phyloP scores from a whole-genome alignment of 1,140 invertebrate species.

The Leptopilina boulardi region DNA sequence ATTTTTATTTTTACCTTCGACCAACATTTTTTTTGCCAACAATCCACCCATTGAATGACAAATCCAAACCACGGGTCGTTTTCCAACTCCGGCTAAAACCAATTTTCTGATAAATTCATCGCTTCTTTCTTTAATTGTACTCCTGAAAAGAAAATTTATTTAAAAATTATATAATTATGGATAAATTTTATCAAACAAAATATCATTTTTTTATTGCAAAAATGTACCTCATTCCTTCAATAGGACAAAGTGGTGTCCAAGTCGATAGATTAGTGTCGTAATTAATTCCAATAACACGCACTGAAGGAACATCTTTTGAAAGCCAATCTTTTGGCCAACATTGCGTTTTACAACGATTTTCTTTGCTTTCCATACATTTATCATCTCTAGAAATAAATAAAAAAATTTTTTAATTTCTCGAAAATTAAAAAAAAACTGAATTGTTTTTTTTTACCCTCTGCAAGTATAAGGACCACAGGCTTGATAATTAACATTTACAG shows the following conservation, averaged over 20 bases:
- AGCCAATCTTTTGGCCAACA: slow-evolving; percentile 92
- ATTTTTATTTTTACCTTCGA: slow-evolving; percentile 71
- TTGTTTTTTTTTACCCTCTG: slow-evolving; percentile 61
- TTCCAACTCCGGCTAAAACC: slow-evolving; percentile 82
- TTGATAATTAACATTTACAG: slow-evolving; percentile 74
- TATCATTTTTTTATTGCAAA: neutral
- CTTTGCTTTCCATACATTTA: slow-evolving; percentile 63
- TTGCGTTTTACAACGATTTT: slow-evolving; percentile 75
- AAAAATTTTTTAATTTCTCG: neutral
- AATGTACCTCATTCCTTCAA: slow-evolving; percentile 75
- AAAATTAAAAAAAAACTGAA: neutral
- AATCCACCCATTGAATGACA: slow-evolving; percentile 92
- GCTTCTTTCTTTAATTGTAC: slow-evolving; percentile 79
- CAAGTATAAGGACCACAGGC: slow-evolving; percentile 73
- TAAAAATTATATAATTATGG: slow-evolving; percentile 35
- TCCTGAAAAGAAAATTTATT: slow-evolving; percentile 48
- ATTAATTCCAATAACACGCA: slow-evolving; percentile 81
- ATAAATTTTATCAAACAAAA: no score
- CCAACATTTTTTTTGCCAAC: slow-evolving; percentile 86
- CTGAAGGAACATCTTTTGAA: slow-evolving; percentile 80
- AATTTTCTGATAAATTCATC: slow-evolving; percentile 81
- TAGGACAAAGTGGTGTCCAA: slow-evolving; percentile 79
- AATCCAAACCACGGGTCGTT: slow-evolving; percentile 86
- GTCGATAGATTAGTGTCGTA: slow-evolving; percentile 82
- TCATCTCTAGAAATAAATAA: slow-evolving; percentile 58